Percentiles rank a stretch among this genome's conserved stretches.
phyloP scores from a whole-genome alignment of 2,888 invertebrate species.

The Norana najaformis region DNA sequence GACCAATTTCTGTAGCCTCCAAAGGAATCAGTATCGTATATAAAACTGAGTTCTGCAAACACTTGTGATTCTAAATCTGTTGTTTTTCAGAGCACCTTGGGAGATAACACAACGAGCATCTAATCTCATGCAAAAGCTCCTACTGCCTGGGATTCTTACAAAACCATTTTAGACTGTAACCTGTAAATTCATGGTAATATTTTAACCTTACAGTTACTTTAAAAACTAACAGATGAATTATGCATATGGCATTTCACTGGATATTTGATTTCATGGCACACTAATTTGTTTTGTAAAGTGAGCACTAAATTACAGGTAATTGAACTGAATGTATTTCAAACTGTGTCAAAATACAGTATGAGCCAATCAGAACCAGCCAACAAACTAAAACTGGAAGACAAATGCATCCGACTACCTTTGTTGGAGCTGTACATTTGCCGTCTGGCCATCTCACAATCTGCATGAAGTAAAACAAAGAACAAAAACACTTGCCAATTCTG shows the following conservation, averaged over 20 bases:
- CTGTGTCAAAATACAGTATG: not conserved
- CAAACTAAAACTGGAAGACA: not conserved
- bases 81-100: not conserved
- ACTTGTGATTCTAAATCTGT: not conserved
- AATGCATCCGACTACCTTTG: constrained; percentile 55
- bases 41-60: not conserved
- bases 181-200: not conserved
- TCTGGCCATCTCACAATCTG: constrained; percentile 68
- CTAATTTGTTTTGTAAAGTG: not conserved
- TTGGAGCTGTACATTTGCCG: constrained; percentile 70
- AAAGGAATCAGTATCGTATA: not conserved
- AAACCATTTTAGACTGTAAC: not conserved
- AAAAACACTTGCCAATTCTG: not conserved
- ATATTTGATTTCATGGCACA: not conserved
- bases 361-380: not conserved
- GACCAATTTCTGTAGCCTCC: not conserved
- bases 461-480: constrained; percentile 17
- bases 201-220: not conserved
- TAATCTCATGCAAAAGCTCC: not conserved
- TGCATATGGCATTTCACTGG: not conserved
- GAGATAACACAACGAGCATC: not conserved
- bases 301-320: not conserved
- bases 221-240: not conserved
- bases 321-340: not conserved
- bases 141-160: too few species aligned